phyloP scores from a whole-genome alignment of 2,888 invertebrate species.

The Disparrhopalites patrizii region DNA sequence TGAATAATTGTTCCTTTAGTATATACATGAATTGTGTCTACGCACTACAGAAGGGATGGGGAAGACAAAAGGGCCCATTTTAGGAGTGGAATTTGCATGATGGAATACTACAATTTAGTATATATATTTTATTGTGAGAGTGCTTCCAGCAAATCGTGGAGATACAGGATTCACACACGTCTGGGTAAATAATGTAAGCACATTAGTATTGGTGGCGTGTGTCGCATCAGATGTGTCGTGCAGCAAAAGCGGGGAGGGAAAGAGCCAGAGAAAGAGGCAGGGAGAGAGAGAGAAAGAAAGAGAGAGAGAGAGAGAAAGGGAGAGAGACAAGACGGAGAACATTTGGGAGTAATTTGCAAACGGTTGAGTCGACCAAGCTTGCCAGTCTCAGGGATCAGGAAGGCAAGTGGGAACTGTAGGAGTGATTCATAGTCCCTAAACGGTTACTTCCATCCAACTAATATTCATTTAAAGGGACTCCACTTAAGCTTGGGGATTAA shows the following conservation, averaged over 20 bases:
- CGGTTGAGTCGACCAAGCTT: slow-evolving; percentile 33
- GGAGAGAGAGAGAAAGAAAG: not conserved
- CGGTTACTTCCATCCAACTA: slow-evolving; percentile 42
- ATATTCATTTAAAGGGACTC: slow-evolving; percentile 43
- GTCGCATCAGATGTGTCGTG: slow-evolving; percentile 25
- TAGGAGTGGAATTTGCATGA: not conserved
- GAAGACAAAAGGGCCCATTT: not conserved
- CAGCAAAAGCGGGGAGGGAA: slow-evolving; percentile 2
- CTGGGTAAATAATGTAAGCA: slow-evolving; percentile 7
- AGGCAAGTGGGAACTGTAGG: slow-evolving; percentile 36
- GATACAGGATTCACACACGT: too few species aligned
- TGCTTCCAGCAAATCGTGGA: not conserved
- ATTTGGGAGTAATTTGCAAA: slow-evolving; percentile 40
- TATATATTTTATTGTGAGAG: too few species aligned
- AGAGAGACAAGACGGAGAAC: slow-evolving; percentile 13
- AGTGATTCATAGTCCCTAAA: slow-evolving; percentile 45
- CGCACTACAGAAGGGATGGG: too few species aligned
- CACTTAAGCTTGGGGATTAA: slow-evolving; percentile 43
- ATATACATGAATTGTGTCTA: too few species aligned
- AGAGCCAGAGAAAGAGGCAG: not conserved
- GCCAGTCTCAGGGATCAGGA: slow-evolving; percentile 27
- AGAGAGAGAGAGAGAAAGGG: slow-evolving; percentile 1
- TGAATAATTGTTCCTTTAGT: too few species aligned
- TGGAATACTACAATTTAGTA: too few species aligned
- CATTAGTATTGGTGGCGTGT: slow-evolving; percentile 26